Evolutionary conservation across 2,113 vertebrate species (phyloP).

Genomic region (Melanerpes formicivorus): DNA sequence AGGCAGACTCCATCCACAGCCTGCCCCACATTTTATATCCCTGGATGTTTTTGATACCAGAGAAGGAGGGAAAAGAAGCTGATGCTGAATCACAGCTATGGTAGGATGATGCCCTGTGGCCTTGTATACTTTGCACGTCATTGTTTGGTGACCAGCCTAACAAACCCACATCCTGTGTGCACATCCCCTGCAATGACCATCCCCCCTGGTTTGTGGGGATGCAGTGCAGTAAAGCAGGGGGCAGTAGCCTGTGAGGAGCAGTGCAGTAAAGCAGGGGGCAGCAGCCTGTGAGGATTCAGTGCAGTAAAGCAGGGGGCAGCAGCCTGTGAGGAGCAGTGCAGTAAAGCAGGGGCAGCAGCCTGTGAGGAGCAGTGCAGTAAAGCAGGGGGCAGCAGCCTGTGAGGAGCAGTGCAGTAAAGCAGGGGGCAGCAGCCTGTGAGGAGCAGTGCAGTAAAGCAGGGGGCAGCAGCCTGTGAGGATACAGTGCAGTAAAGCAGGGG

Average conservation of each 20-base stretch:
- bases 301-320: neutral
- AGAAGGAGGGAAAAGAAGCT: neutral
- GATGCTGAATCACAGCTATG: rapidly evolving
- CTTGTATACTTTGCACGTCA: neutral
- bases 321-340: neutral
- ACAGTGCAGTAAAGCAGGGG: neutral
- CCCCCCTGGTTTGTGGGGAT: neutral
- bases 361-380: neutral
- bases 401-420: neutral
- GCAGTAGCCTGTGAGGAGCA: neutral
- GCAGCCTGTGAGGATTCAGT: neutral
- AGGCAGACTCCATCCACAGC: no score
- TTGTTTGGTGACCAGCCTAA: neutral
- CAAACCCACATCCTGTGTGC: neutral
- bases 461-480: neutral
- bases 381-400: neutral
- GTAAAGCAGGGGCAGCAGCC: neutral
- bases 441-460: neutral
- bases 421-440: neutral
- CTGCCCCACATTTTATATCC: neutral
- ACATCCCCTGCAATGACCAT: neutral
- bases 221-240: neutral
- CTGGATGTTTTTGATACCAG: neutral
- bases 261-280: neutral
- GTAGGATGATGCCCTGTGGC: neutral